phyloP scores from a whole-genome alignment of 2,113 vertebrate species.

The Kobus ellipsiprymnus region DNA sequence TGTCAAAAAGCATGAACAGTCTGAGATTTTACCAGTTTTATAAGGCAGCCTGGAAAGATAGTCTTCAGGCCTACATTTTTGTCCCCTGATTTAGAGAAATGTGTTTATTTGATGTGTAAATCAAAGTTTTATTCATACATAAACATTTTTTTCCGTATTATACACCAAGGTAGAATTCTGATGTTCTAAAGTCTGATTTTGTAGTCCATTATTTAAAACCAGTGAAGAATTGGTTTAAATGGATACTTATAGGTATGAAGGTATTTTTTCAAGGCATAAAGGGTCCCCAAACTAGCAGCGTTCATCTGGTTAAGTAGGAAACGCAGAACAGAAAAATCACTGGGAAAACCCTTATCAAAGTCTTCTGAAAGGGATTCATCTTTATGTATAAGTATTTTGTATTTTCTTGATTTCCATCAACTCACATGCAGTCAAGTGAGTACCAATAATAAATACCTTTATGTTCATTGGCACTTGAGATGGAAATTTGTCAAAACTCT shows the following conservation, averaged over 20 bases:
- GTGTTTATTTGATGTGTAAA: background rate
- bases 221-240: background rate
- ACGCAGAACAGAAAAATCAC: background rate
- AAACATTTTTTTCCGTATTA: background rate
- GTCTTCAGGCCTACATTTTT: background rate
- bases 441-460: background rate
- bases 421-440: background rate
- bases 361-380: background rate
- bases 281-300: background rate
- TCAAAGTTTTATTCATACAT: background rate
- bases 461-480: background rate
- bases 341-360: background rate
- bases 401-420: background rate
- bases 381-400: background rate
- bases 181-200: background rate
- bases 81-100: background rate
- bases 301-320: background rate
- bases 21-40: background rate
- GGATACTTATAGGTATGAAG: background rate
- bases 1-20: background rate
- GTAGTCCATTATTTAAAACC: background rate
- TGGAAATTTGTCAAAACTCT: background rate
- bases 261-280: constrained; percentile 3
- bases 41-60: background rate
- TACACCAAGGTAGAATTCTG: background rate